A percentile compares a stretch with the other conserved stretches of the same genome.
These are phyloP conservation scores for Sesamia inferens DNA, from an alignment of 2,888 invertebrate genomes.

Conservation along the genomic window DNA sequence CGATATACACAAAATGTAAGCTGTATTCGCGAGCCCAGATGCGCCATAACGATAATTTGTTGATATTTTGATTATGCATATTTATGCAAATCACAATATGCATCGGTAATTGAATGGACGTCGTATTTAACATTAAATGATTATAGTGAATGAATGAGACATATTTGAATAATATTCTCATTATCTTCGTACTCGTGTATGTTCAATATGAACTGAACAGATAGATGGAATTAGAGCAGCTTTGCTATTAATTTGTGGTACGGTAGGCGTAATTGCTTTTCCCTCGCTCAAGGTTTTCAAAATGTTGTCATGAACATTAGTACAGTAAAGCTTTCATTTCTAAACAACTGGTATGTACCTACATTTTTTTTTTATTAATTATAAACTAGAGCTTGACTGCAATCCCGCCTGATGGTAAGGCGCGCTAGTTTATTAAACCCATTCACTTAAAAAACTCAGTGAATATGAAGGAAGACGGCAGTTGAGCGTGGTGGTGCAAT, in stretches of 20 bases:
- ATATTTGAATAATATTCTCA: conserved; percentile 53
- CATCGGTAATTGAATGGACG: conserved; percentile 30
- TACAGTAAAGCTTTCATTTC: background rate
- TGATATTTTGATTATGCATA: conserved; percentile 54
- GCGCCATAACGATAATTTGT: conserved; percentile 46
- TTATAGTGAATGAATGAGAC: conserved; percentile 36
- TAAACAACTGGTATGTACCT: background rate
- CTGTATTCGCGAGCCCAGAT: conserved; percentile 23
- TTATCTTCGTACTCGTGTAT: conserved; percentile 23
- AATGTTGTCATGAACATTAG: background rate
- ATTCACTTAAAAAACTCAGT: too few relatives aligned
- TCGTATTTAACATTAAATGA: conserved; percentile 46
- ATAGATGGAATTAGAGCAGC: conserved; percentile 18
- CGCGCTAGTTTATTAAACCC: too few relatives aligned
- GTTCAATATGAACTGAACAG: conserved; percentile 9
- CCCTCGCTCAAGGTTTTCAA: background rate
- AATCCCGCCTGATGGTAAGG: too few relatives aligned
- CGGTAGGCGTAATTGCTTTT: background rate
- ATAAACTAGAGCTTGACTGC: too few relatives aligned
- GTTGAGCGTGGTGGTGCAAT: too few relatives aligned
- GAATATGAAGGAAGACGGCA: too few relatives aligned
- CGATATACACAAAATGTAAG: conserved; percentile 28
- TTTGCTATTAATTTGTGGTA: conserved; percentile 10
- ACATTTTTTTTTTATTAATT: too few relatives aligned
- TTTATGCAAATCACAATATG: conserved; percentile 47